Conservation (phyloP, 2,113 vertebrate genomes). For the Callipepla squamata region DNA sequence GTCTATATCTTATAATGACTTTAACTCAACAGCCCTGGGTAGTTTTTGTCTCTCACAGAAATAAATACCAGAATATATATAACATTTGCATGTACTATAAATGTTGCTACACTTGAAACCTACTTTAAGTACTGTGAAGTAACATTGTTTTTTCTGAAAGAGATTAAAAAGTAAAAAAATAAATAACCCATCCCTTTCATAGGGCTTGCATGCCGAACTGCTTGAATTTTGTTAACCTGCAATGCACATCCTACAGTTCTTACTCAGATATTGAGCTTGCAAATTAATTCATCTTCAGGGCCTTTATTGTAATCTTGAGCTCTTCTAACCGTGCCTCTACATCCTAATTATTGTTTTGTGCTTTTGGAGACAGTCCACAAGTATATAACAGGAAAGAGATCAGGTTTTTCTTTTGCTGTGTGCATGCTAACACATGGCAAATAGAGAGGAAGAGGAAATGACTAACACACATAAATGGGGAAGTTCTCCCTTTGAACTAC, state of each 20-base stretch:
- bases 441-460: constrained; percentile 70
- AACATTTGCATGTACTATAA: background rate
- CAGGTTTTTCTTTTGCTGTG: constrained; percentile 49
- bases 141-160: background rate
- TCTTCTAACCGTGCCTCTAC: constrained; percentile 26
- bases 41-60: background rate
- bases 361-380: constrained; percentile 28
- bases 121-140: background rate
- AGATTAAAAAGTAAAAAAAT: background rate
- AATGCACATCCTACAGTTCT: background rate
- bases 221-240: background rate
- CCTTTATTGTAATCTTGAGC: constrained; percentile 11
- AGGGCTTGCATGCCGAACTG: background rate
- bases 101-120: background rate
- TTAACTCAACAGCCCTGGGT: background rate
- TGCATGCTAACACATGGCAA: background rate
- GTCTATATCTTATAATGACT: background rate
- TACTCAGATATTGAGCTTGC: background rate
- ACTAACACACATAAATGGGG: constrained; percentile 33
- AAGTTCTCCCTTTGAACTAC: constrained; percentile 24
- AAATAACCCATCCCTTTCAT: background rate
- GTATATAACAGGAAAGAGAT: constrained; percentile 59
- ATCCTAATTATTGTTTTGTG: constrained; percentile 48
- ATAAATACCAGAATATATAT: background rate
- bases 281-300: background rate